Percentiles rank a stretch among this genome's conserved stretches.
These are phyloP conservation scores for Callyntrura guangdongensis DNA, from an alignment of 2,888 invertebrate species.

Conservation along the genomic window DNA sequence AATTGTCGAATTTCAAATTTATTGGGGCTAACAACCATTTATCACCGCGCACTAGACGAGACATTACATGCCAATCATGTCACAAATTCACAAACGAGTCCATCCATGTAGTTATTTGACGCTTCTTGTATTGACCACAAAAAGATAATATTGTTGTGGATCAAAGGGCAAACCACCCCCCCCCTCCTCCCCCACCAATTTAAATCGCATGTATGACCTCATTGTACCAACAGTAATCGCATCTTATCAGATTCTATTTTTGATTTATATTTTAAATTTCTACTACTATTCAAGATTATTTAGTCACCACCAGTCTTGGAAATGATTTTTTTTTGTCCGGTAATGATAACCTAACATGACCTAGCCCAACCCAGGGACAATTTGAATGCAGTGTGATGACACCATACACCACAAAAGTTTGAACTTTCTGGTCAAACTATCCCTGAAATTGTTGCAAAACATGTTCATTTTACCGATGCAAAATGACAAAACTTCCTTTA, in stretches of 20 bases:
- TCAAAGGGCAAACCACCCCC: too few relatives aligned
- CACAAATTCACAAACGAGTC: too few relatives aligned
- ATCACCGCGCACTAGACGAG: background rate
- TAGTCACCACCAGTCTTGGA: too few relatives aligned
- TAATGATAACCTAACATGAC: background rate
- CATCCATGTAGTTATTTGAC: background rate
- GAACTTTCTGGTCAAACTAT: background rate
- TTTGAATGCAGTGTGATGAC: background rate
- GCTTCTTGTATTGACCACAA: background rate
- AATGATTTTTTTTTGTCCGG: too few relatives aligned
- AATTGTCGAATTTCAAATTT: background rate
- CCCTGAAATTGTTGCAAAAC: background rate
- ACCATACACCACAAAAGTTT: background rate
- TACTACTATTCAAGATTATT: too few relatives aligned
- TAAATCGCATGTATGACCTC: background rate
- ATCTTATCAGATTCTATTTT: background rate
- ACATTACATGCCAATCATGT: background rate
- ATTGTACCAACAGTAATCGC: background rate
- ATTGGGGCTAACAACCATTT: conserved; percentile 57
- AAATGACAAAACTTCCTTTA: background rate
- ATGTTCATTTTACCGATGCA: background rate
- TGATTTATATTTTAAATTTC: too few relatives aligned
- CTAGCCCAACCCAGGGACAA: background rate
- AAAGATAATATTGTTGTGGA: background rate
- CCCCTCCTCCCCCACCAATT: too few relatives aligned